Percentiles rank a stretch among this genome's conserved stretches.
phyloP scores from a whole-genome alignment of 2,113 vertebrate species.

The Ammodytes marinus region DNA sequence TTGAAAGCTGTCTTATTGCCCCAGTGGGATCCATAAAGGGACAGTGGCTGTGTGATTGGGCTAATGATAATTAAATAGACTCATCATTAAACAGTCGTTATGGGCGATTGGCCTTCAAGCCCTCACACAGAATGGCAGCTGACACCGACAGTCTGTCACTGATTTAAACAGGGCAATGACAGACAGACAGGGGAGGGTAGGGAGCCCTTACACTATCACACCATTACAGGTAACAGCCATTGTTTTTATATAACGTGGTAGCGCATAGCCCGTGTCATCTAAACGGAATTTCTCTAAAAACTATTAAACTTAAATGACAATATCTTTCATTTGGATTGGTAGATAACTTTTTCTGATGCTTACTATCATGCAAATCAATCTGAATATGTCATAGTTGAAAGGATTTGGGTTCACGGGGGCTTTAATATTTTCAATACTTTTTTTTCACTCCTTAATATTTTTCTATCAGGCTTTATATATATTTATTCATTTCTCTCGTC shows the following conservation, averaged over 20 bases:
- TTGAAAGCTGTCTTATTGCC: conserved; percentile 48
- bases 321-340: too few relatives aligned
- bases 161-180: conserved; percentile 39
- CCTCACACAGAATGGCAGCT: conserved; percentile 50
- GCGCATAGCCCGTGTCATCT: too few relatives aligned
- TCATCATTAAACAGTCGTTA: conserved; percentile 73
- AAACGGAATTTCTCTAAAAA: too few relatives aligned
- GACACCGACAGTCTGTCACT: conserved; percentile 56
- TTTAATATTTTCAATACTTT: too few relatives aligned
- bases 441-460: not conserved
- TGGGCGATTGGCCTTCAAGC: conserved; percentile 53
- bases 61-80: conserved; percentile 73
- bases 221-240: too few relatives aligned
- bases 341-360: too few relatives aligned
- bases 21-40: conserved; percentile 65
- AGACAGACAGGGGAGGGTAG: not conserved
- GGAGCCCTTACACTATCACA: not conserved
- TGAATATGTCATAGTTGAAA: too few relatives aligned
- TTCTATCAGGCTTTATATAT: not conserved
- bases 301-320: too few relatives aligned
- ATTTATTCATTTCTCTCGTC: not conserved
- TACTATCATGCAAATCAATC: too few relatives aligned
- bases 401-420: too few relatives aligned
- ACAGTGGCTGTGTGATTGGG: conserved; percentile 51
- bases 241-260: too few relatives aligned